Evolutionary conservation across 2,797 vertebrate species (phyloP).

Genomic region (Hephaestus fuliginosus): DNA sequence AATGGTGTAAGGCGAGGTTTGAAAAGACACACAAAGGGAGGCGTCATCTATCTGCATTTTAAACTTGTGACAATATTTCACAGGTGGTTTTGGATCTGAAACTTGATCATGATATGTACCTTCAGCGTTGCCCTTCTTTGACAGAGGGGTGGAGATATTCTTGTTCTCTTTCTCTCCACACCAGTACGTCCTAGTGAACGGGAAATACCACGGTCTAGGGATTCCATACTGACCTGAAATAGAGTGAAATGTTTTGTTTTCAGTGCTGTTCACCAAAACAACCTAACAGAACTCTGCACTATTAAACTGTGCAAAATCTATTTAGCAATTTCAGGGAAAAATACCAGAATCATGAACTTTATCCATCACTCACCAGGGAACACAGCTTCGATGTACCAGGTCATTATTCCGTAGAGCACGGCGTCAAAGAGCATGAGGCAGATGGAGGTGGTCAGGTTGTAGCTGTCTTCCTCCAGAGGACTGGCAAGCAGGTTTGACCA

Average conservation of each 20-base stretch:
- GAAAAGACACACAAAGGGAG: neutral
- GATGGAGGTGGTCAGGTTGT: conserved; percentile 93
- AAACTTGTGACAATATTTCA: neutral
- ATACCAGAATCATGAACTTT: neutral
- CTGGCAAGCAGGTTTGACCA: conserved; percentile 96
- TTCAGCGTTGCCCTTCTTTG: conserved; percentile 88
- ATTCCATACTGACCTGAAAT: conserved; percentile 95
- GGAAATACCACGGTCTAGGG: conserved; percentile 97
- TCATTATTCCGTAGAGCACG: conserved; percentile 93
- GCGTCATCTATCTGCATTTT: neutral
- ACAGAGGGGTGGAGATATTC: conserved; percentile 77
- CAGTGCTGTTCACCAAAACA: neutral
- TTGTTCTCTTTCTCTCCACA: conserved; percentile 90
- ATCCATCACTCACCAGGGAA: conserved; percentile 91
- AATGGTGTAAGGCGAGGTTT: neutral
- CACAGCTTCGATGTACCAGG: conserved; percentile 98
- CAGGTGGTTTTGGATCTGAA: neutral
- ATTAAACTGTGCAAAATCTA: neutral
- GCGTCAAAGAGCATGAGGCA: conserved; percentile 95
- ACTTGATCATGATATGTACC: conserved; percentile 80
- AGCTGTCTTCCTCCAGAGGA: conserved; percentile 92
- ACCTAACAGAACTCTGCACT: neutral
- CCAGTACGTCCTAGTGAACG: conserved; percentile 95
- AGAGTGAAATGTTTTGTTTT: conserved; percentile 5
- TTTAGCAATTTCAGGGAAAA: neutral